Percentiles rank a stretch among this genome's conserved stretches.
phyloP scores from a whole-genome alignment of 2,888 invertebrate species.

The Luffia ferchaultella region DNA sequence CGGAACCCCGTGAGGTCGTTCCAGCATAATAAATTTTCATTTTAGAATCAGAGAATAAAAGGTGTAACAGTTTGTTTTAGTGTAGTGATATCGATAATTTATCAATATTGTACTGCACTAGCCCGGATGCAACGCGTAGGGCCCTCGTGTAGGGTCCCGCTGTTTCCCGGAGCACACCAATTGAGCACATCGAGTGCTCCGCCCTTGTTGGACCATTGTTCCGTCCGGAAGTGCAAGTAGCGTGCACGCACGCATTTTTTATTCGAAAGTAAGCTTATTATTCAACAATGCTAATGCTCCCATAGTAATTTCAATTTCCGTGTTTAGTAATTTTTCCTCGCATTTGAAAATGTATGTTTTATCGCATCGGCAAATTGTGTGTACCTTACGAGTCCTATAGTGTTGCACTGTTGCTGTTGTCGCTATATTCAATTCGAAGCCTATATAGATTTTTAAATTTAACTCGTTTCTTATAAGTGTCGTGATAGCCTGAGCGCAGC shows the following conservation, averaged over 20 bases:
- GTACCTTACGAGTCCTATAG: too few species aligned
- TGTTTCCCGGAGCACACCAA: background rate
- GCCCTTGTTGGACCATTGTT: background rate
- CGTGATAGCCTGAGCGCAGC: too few species aligned
- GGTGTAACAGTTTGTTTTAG: too few species aligned
- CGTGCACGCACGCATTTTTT: background rate
- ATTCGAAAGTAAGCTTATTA: background rate
- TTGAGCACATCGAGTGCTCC: background rate
- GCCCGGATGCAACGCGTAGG: constrained; percentile 4
- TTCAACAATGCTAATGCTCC: background rate
- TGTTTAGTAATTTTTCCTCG: background rate
- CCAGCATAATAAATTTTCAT: too few species aligned
- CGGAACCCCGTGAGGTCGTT: too few species aligned
- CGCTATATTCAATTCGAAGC: too few species aligned
- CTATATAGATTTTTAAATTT: too few species aligned
- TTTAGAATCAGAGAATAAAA: too few species aligned
- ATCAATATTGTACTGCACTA: background rate
- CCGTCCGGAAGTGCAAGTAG: background rate
- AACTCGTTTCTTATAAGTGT: too few species aligned
- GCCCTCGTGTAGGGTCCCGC: background rate
- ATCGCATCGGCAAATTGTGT: too few species aligned
- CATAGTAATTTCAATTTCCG: background rate
- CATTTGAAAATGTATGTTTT: background rate
- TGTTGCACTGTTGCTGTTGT: too few species aligned
- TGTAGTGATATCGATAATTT: background rate